Base-by-base conservation (phyloP, 1,140 invertebrate species). In the Drosophila nigrodunni region DNA sequence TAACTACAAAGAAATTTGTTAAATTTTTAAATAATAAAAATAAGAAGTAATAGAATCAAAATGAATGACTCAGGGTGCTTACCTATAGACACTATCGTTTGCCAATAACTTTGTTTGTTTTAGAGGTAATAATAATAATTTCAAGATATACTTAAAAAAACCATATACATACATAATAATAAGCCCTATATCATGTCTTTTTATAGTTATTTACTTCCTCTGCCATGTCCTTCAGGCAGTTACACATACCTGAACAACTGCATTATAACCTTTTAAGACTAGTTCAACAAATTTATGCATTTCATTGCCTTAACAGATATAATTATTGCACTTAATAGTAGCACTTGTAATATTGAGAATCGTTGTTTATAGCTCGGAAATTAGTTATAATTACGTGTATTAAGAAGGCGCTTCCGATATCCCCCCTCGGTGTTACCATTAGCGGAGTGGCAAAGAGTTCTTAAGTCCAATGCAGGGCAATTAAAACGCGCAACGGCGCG, bases 401-500 rank as follows among this genome's bases (percentile, higher is more conserved):
- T 74, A 80, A 59, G 67, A 77, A 83, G 82, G 68, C 79, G 79
- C 82, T 76, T 68, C 52, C 39, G 34, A 18, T 37, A 11, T 10
- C 8, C 41, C 50, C 41, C 2, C 15, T 18, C 11, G 21, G 18
- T n/a, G 18, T 30, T 25, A 9, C 47, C 47, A 35, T 5, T 15
- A 11, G 13, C 43, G 43, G n/a, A 46, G 15, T 10, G 50, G 49
- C 46, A 49, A 34, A 15, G 13, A 69, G 47, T 70, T 54, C 62
- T 44, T 15, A 37, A 15, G n/a, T 13, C 30, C 66, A 44, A 6
- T 47, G 46, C 18, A 58, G 62, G 74, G 85, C 85, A 88, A 88
- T 88, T 88, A 88, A 88, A 88, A 89, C 70, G 80, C 72, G 86
- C 85, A 88, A 89, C 85, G 57, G 85, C 85, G 85, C 83, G 85